A percentile compares a stretch with the other conserved stretches of the same genome.
phyloP scores from a whole-genome alignment of 1,140 invertebrate species.

The Radopholus similis region DNA sequence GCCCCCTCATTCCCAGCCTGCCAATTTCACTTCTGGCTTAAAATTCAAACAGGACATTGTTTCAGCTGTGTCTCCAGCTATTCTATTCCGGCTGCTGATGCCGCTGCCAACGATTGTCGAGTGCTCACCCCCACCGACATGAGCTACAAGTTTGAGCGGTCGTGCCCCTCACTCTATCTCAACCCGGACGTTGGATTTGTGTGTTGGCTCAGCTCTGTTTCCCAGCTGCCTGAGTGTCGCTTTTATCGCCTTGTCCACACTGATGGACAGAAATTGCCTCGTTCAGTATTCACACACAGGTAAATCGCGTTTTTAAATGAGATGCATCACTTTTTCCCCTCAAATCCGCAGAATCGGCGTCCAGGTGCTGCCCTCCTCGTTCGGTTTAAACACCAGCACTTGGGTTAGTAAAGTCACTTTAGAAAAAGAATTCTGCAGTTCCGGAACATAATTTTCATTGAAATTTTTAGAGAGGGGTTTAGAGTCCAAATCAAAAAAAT shows the following conservation, averaged over 20 bases:
- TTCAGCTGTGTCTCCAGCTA: slow-evolving; percentile 63
- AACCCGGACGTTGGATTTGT: slow-evolving; percentile 67
- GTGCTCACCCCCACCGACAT: slow-evolving; percentile 61
- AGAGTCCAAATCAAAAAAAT: no score
- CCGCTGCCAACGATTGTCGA: slow-evolving; percentile 43
- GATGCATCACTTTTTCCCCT: not conserved
- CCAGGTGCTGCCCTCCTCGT: slow-evolving; percentile 1
- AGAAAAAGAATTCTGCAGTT: no score
- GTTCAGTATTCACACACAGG: slow-evolving; percentile 23
- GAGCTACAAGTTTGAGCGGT: slow-evolving; percentile 59
- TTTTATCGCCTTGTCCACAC: slow-evolving; percentile 70
- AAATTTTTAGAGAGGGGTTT: no score
- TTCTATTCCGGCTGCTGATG: slow-evolving; percentile 41
- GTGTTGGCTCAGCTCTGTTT: slow-evolving; percentile 81
- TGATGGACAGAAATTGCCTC: slow-evolving; percentile 60
- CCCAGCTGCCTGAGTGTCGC: slow-evolving; percentile 73
- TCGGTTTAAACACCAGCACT: not conserved
- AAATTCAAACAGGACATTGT: not conserved
- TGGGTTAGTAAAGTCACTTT: no score
- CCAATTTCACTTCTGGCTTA: slow-evolving; percentile 12
- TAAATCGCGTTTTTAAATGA: not conserved
- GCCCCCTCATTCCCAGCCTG: slow-evolving; percentile 3
- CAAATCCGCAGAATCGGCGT: not conserved
- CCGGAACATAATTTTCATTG: no score
- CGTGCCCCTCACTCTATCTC: slow-evolving; percentile 26